These are phyloP conservation scores for Onthophagus sagittarius DNA, from an alignment of 2,888 invertebrate species.

Conservation along the genomic window DNA sequence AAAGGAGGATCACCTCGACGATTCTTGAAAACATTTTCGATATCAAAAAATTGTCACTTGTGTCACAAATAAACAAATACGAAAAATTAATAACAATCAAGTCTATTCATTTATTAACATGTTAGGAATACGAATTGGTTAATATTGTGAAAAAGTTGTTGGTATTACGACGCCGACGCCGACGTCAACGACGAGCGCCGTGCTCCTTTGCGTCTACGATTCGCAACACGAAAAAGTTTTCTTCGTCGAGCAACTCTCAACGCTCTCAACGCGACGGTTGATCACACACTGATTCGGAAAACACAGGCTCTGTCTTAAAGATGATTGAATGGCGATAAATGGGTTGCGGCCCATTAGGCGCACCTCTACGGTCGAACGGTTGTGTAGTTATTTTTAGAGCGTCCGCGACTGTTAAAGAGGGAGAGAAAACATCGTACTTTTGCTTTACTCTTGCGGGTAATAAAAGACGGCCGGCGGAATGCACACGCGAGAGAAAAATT, in stretches of 20 bases:
- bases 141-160: too few species aligned
- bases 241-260: not conserved
- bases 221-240: too few species aligned
- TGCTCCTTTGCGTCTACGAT: too few species aligned
- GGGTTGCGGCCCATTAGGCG: conserved; percentile 13
- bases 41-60: not conserved
- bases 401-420: not conserved
- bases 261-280: not conserved
- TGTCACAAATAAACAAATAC: not conserved
- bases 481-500: not conserved
- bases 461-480: not conserved
- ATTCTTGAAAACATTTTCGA: not conserved
- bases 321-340: conserved; percentile 3
- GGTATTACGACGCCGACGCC: too few species aligned
- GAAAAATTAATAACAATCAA: not conserved
- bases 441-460: too few species aligned
- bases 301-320: conserved; percentile 12
- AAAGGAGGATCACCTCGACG: not conserved
- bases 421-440: too few species aligned
- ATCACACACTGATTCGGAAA: conserved; percentile 8
- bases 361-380: not conserved
- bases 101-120: too few species aligned
- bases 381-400: conserved; percentile 1
- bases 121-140: too few species aligned
- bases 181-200: too few species aligned